Conservation (phyloP, 1,140 invertebrate species). For the Eciton burchellii region DNA sequence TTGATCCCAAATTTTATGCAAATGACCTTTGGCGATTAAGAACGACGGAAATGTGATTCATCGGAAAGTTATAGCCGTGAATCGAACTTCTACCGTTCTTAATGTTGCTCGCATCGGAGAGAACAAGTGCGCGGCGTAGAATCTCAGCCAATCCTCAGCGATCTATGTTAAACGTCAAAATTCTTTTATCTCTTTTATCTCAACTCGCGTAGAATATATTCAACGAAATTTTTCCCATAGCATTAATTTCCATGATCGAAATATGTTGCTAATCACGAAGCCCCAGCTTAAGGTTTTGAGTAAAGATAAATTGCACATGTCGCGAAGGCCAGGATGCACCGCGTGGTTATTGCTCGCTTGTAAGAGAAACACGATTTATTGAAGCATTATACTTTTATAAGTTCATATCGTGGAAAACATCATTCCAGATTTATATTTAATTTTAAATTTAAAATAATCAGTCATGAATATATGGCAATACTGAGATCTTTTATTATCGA, state of each 20-base stretch:
- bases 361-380: constrained; percentile 67
- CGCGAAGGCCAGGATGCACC: constrained; percentile 70
- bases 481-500: too few relatives aligned
- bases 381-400: constrained; percentile 26
- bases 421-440: neutral
- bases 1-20: neutral
- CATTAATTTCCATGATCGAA: neutral
- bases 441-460: neutral
- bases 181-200: neutral
- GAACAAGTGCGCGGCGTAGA: constrained; percentile 27
- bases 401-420: constrained; percentile 23
- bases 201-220: neutral
- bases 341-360: constrained; percentile 71
- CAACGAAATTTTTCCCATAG: constrained; percentile 61
- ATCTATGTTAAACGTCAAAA: constrained; percentile 22
- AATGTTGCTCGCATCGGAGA: neutral
- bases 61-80: too few relatives aligned
- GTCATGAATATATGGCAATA: neutral
- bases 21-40: neutral
- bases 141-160: neutral
- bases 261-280: constrained; percentile 69
- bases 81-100: too few relatives aligned
- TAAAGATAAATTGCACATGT: constrained; percentile 75
- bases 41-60: neutral
- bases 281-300: constrained; percentile 67